Percentiles rank a stretch among this genome's conserved stretches.
These are phyloP conservation scores for Larimichthys crocea DNA, from an alignment of 2,113 vertebrate species.

Conservation along the genomic window DNA sequence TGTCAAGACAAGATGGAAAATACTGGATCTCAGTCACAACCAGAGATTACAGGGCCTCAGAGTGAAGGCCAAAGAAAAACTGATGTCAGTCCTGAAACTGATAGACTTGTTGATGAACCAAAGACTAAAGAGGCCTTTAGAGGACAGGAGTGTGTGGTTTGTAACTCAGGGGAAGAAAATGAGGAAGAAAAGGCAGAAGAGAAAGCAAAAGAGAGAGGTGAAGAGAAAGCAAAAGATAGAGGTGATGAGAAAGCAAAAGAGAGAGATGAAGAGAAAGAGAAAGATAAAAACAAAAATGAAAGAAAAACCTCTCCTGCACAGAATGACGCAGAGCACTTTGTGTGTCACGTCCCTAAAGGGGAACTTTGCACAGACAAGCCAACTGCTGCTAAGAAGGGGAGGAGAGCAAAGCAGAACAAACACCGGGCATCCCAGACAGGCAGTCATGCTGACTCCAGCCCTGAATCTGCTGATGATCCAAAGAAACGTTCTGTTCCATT, in stretches of 20 bases:
- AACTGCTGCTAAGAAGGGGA: conserved; percentile 65
- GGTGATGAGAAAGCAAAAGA: conserved; percentile 24
- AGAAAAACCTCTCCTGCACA: conserved; percentile 47
- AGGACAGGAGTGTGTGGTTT: conserved; percentile 56
- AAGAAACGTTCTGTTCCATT: conserved; percentile 51
- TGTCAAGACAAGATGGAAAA: conserved; percentile 56
- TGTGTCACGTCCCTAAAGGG: conserved; percentile 32
- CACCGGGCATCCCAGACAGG: conserved; percentile 35
- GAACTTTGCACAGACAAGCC: conserved; percentile 68
- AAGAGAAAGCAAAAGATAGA: conserved; percentile 39
- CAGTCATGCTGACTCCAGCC: conserved; percentile 44
- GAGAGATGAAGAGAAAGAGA: conserved; percentile 10
- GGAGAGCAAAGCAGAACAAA: conserved; percentile 70
- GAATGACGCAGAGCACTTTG: conserved; percentile 38
- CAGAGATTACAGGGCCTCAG: conserved; percentile 34
- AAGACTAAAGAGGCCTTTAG: conserved; percentile 68
- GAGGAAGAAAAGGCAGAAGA: conserved; percentile 33
- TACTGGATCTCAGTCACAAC: conserved; percentile 36
- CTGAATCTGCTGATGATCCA: conserved; percentile 60
- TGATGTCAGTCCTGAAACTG: conserved; percentile 27
- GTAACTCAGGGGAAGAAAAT: conserved; percentile 61
- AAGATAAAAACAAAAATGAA: conserved; percentile 30
- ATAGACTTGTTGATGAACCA: conserved; percentile 66
- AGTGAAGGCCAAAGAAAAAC: conserved; percentile 51
- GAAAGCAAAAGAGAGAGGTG: conserved; percentile 27